A percentile compares a stretch with the other conserved stretches of the same genome.
Evolutionary conservation across 2,797 vertebrate species (phyloP).

Genomic region (Rhinatrema bivittatum): DNA sequence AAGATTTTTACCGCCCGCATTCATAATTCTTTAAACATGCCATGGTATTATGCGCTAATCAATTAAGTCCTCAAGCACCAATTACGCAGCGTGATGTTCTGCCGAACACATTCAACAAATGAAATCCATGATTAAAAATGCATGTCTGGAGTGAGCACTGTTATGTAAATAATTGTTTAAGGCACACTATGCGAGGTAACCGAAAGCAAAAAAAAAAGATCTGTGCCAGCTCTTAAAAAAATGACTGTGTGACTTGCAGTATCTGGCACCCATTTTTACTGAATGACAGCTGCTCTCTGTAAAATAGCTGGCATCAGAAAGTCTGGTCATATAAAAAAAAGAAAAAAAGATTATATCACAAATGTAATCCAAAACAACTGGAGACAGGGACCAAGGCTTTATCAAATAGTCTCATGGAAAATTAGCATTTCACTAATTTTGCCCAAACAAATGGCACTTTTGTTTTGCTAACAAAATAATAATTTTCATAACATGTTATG

Average conservation of each 20-base stretch:
- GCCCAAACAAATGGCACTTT: conserved; percentile 64
- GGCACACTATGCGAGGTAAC: conserved; percentile 58
- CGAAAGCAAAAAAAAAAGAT: conserved; percentile 59
- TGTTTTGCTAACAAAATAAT: conserved; percentile 62
- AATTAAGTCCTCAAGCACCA: conserved; percentile 44
- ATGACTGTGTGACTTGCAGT: conserved; percentile 65
- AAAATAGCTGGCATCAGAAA: conserved; percentile 68
- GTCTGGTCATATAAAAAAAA: conserved; percentile 65
- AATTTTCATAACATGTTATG: too few relatives aligned
- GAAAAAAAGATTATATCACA: conserved; percentile 59
- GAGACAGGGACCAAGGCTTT: conserved; percentile 55
- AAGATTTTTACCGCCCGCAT: conserved; percentile 23
- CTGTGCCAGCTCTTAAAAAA: conserved; percentile 71
- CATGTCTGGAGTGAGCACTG: conserved; percentile 58
- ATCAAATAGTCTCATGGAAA: conserved; percentile 59
- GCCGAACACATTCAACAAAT: conserved; percentile 50
- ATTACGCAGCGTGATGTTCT: conserved; percentile 13
- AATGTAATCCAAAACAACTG: conserved; percentile 70
- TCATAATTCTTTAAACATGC: conserved; percentile 2
- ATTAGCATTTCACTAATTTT: conserved; percentile 70
- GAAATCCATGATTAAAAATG: conserved; percentile 60
- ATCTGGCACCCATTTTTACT: conserved; percentile 72
- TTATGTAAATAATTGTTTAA: conserved; percentile 59
- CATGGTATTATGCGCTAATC: conserved; percentile 28
- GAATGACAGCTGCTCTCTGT: conserved; percentile 72